A percentile compares a stretch with the other conserved stretches of the same genome.
Conservation (phyloP, 2,113 vertebrate genomes). For the Pheucticus melanocephalus region DNA sequence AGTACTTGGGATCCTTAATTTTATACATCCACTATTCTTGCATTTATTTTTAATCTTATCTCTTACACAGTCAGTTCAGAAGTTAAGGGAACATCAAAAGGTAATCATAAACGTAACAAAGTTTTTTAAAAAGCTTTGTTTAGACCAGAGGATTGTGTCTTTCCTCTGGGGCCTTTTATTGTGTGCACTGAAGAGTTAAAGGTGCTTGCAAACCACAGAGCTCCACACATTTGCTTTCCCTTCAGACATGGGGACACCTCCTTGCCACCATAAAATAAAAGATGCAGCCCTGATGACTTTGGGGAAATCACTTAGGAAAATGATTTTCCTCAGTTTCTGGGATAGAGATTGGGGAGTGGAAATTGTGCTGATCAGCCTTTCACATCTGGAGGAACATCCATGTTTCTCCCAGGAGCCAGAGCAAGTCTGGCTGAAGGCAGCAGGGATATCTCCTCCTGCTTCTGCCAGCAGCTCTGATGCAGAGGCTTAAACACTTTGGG, state of each 20-base stretch:
- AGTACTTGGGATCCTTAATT: neutral
- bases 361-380: neutral
- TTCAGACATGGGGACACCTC: neutral
- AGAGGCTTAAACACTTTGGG: neutral
- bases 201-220: neutral
- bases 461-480: neutral
- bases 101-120: neutral
- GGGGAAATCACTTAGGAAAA: neutral
- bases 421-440: neutral
- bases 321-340: rapidly evolving
- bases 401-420: neutral
- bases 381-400: neutral
- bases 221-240: neutral
- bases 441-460: neutral
- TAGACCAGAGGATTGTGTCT: neutral
- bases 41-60: neutral
- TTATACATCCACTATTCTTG: neutral
- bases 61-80: neutral
- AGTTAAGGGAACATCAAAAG: neutral
- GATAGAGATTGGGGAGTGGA: neutral
- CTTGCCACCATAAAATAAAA: neutral
- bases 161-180: neutral
- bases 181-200: neutral
- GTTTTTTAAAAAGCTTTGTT: neutral
- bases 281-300: neutral